A percentile compares a stretch with the other conserved stretches of the same genome.
phyloP scores from a whole-genome alignment of 2,113 vertebrate species.

The Synodontis membranacea region DNA sequence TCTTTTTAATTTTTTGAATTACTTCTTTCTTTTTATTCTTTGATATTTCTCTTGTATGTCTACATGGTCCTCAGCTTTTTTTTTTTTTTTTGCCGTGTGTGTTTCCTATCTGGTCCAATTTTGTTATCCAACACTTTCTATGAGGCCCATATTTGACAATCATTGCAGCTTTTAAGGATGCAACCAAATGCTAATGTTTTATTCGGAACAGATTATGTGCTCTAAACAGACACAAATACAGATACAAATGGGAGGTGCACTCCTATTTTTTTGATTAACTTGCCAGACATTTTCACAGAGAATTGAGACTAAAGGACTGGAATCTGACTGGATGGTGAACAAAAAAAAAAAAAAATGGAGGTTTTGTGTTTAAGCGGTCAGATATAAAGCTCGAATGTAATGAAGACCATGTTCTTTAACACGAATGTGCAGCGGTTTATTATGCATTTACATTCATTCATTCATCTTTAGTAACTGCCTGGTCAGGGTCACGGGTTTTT shows the following conservation, averaged over 20 bases:
- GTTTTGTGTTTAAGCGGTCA: not conserved
- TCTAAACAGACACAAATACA: not conserved
- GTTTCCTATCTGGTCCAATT: not conserved
- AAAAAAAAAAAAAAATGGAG: not conserved
- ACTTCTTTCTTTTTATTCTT: not conserved
- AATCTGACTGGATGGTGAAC: not conserved
- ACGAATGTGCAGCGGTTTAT: not conserved
- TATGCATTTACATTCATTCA: not conserved
- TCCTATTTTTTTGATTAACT: not conserved
- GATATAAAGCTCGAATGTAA: not conserved
- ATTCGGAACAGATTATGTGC: not conserved
- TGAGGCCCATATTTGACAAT: not conserved
- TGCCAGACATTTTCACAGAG: not conserved
- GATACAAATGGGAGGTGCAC: not conserved
- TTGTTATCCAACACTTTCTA: too few relatives aligned
- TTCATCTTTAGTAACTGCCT: not conserved
- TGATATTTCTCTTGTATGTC: not conserved
- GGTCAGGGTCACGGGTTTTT: not conserved
- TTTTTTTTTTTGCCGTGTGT: too few relatives aligned
- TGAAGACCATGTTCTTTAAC: not conserved
- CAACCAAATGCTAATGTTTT: not conserved
- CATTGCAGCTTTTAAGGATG: not conserved
- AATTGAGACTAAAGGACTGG: not conserved
- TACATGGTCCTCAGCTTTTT: not conserved
- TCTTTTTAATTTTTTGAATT: not conserved